Percentiles rank a stretch among this genome's conserved stretches.
Conservation (phyloP, 2,888 invertebrate species). For the Eretmocerus hayati region DNA sequence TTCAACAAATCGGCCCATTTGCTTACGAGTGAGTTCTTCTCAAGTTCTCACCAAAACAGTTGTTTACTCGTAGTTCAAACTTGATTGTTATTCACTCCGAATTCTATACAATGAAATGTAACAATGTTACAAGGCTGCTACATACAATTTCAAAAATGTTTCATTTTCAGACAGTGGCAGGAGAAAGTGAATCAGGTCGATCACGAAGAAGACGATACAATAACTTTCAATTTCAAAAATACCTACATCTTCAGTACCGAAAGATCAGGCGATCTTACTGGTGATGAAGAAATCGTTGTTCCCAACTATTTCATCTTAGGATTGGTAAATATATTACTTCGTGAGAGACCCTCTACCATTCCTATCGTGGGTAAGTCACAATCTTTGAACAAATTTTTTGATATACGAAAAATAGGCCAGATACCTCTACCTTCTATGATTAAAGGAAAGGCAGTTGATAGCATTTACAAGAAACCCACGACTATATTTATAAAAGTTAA, state of each 20-base stretch:
- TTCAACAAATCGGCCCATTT: conserved; percentile 76
- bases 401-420: neutral
- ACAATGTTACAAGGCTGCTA: neutral
- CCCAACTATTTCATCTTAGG: conserved; percentile 65
- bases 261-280: conserved; percentile 56
- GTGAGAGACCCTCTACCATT: conserved; percentile 56
- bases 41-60: neutral
- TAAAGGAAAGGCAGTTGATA: conserved; percentile 61
- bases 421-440: too few species aligned
- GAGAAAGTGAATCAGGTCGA: conserved; percentile 69
- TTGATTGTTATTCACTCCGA: neutral
- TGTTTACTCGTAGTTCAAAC: neutral
- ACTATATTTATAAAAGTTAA: conserved; percentile 59
- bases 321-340: conserved; percentile 53
- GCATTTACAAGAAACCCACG: conserved; percentile 60
- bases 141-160: neutral
- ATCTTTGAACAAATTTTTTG: neutral
- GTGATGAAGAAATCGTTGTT: conserved; percentile 62
- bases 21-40: conserved; percentile 65
- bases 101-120: neutral
- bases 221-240: conserved; percentile 62
- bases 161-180: conserved; percentile 17
- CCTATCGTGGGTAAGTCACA: conserved; percentile 50
- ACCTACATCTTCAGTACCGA: conserved; percentile 62
- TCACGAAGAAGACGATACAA: conserved; percentile 63